These are phyloP conservation scores for Lithophane leautieri DNA, from an alignment of 2,888 invertebrate genomes.

Conservation along the genomic window DNA sequence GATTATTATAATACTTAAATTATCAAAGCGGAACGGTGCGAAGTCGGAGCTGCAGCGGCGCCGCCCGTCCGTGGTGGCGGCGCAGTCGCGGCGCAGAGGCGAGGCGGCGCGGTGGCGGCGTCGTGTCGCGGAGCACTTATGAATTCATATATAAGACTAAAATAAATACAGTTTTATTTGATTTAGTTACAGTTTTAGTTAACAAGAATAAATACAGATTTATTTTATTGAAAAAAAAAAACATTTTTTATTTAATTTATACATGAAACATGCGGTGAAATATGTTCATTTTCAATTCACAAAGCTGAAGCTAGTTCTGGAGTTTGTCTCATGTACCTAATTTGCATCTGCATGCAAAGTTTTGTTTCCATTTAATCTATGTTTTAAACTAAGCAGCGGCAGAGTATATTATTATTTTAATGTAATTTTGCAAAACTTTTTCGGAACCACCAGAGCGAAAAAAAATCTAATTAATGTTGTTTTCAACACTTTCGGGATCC, in stretches of 20 bases:
- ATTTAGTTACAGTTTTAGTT: too few species aligned
- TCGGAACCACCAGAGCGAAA: background rate
- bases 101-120: too few species aligned
- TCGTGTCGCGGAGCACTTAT: too few species aligned
- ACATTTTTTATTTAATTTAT: background rate
- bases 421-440: background rate
- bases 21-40: too few species aligned
- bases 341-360: constrained; percentile 50
- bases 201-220: too few species aligned
- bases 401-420: background rate
- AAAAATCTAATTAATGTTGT: background rate
- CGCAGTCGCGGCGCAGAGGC: too few species aligned
- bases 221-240: background rate
- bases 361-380: constrained; percentile 6
- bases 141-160: too few species aligned
- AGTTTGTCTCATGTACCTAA: constrained; percentile 17
- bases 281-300: constrained; percentile 40
- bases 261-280: constrained; percentile 3
- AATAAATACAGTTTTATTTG: too few species aligned
- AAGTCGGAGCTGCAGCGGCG: too few species aligned
- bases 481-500: background rate
- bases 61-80: too few species aligned
- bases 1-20: too few species aligned
- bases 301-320: constrained; percentile 5
- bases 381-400: background rate